A percentile compares a stretch with the other conserved stretches of the same genome.
These are phyloP conservation scores for Epizoanthus scotinus DNA, from an alignment of 92 coral and sea anemone genomes.

Conservation along the genomic window DNA sequence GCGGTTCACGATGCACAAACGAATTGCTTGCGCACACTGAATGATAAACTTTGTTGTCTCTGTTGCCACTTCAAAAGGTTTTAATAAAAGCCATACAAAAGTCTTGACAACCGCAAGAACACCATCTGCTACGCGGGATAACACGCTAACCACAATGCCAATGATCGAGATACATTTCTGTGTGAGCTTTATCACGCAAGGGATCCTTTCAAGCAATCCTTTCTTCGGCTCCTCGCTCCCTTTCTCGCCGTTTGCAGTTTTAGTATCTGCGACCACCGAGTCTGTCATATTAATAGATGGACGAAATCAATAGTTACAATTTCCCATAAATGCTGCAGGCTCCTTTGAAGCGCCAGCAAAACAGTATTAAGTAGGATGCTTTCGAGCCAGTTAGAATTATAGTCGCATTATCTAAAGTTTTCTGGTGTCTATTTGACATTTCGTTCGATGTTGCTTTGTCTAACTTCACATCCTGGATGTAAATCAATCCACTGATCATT, in stretches of 20 bases:
- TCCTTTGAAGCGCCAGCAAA: neutral
- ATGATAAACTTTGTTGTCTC: constrained; percentile 18
- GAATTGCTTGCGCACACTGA: constrained; percentile 8
- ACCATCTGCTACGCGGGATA: constrained; percentile 2
- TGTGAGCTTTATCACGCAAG: neutral
- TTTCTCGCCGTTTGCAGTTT: neutral
- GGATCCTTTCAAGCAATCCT: neutral
- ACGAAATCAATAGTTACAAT: neutral
- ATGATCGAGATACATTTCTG: neutral
- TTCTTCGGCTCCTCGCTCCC: neutral
- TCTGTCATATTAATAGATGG: neutral
- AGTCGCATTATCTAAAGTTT: neutral
- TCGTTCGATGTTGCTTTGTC: neutral
- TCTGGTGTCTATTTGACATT: neutral
- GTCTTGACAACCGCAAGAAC: constrained; percentile 2
- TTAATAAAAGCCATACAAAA: constrained; percentile 8
- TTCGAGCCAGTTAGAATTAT: neutral
- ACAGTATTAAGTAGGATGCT: constrained; percentile 14
- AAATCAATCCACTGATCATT: constrained; percentile 8
- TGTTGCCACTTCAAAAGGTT: constrained; percentile 19
- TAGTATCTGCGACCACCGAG: neutral
- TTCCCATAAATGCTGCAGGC: neutral
- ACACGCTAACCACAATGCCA: neutral
- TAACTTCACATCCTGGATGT: neutral
- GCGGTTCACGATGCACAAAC: constrained; percentile 21